A percentile compares a stretch with the other conserved stretches of the same genome.
phyloP scores from a whole-genome alignment of 2,888 invertebrate genomes.

The Chydorus sphaericus region DNA sequence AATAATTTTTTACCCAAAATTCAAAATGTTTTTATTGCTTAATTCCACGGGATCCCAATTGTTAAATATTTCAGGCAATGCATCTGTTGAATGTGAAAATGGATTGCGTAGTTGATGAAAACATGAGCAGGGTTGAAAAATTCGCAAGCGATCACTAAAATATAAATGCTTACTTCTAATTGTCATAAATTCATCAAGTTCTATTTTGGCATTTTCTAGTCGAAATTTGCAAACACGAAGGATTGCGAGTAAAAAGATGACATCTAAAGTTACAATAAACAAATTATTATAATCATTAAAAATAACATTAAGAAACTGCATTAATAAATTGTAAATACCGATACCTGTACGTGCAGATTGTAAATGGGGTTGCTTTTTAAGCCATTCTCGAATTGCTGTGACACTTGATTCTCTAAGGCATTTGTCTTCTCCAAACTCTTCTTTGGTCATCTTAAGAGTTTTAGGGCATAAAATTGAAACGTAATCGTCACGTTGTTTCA shows the following conservation, averaged over 20 bases:
- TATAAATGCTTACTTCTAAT: too few species aligned
- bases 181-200: too few species aligned
- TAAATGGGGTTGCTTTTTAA: conserved; percentile 47
- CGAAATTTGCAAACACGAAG: conserved; percentile 78
- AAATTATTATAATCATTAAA: too few species aligned
- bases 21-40: conserved; percentile 52
- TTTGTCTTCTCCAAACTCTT: conserved; percentile 51
- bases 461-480: too few species aligned
- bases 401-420: conserved; percentile 43
- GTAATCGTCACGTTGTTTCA: too few species aligned
- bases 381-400: conserved; percentile 48
- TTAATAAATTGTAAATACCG: too few species aligned
- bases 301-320: too few species aligned
- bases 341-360: neutral
- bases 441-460: conserved; percentile 5
- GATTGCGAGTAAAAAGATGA: conserved; percentile 61
- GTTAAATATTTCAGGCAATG: conserved; percentile 65
- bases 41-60: conserved; percentile 57
- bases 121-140: too few species aligned
- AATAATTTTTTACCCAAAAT: conserved; percentile 40
- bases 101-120: conserved; percentile 76
- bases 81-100: conserved; percentile 72
- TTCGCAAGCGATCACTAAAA: too few species aligned
- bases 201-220: conserved; percentile 66
- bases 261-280: too few species aligned